Percentiles rank a stretch among this genome's conserved stretches.
Conservation (phyloP, 2,888 invertebrate genomes). For the Aelia acuminata region DNA sequence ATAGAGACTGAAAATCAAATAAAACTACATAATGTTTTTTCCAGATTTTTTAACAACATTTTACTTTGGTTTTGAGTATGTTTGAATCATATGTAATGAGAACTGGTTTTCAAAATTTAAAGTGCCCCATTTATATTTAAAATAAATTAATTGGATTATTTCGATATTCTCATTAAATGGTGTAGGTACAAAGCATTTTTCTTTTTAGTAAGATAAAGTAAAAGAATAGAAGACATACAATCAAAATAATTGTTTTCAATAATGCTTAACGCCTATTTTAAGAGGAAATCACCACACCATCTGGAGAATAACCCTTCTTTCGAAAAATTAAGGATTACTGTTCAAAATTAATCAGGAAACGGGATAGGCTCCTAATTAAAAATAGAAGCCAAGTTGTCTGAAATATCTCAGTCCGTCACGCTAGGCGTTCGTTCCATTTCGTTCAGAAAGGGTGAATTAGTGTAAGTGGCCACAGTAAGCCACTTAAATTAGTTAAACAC, state of each 20-base stretch:
- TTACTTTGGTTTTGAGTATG: no score
- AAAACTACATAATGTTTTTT: no score
- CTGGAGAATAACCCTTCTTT: no score
- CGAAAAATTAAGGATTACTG: not conserved
- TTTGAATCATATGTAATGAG: no score
- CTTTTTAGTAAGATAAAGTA: not conserved
- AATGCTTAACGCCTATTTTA: not conserved
- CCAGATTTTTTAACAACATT: no score
- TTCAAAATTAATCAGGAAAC: conserved; percentile 39
- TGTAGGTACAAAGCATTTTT: not conserved
- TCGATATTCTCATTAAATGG: not conserved
- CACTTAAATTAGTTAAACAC: conserved; percentile 15
- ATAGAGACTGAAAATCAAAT: no score
- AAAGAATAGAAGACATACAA: not conserved
- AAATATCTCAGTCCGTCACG: conserved; percentile 40
- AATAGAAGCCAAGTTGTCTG: conserved; percentile 24
- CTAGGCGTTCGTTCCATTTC: not conserved
- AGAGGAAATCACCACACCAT: no score
- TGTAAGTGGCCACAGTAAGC: not conserved
- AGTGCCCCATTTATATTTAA: no score
- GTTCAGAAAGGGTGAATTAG: not conserved
- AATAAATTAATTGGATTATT: not conserved
- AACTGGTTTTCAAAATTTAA: no score
- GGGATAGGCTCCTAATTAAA: conserved; percentile 1
- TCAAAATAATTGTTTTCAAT: not conserved